Percentiles rank a stretch among this genome's conserved stretches.
These are phyloP conservation scores for Saxidomus purpurata DNA, from an alignment of 1,140 invertebrate species.

Conservation along the genomic window DNA sequence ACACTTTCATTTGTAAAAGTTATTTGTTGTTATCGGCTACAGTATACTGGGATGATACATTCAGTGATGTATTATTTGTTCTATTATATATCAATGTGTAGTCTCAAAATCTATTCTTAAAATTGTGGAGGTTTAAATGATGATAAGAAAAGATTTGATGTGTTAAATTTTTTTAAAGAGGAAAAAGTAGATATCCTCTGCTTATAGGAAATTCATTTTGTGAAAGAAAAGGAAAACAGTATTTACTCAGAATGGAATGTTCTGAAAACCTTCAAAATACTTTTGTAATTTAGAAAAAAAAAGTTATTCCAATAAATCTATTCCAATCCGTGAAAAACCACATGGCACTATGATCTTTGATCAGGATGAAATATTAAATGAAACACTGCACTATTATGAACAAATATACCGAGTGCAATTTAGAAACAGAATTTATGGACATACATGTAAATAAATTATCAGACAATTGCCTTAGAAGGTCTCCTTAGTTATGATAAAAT, in stretches of 20 bases:
- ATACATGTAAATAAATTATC: neutral
- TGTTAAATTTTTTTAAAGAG: slow-evolving; percentile 18
- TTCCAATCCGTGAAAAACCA: neutral
- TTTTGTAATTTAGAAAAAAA: slow-evolving; percentile 61
- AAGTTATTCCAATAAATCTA: slow-evolving; percentile 10
- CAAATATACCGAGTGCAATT: neutral
- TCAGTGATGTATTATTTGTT: too few relatives aligned
- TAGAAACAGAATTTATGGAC: neutral
- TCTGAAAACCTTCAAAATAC: slow-evolving; percentile 43
- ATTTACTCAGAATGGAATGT: neutral
- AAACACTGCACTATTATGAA: slow-evolving; percentile 14
- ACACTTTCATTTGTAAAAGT: too few relatives aligned
- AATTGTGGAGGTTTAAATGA: slow-evolving; percentile 36
- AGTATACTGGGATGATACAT: too few relatives aligned
- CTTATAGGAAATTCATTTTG: slow-evolving; percentile 56
- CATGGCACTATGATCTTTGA: neutral
- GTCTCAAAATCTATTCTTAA: too few relatives aligned
- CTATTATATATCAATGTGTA: too few relatives aligned
- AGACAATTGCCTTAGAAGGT: neutral
- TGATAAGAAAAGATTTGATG: slow-evolving; percentile 29
- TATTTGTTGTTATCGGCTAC: too few relatives aligned
- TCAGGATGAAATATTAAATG: slow-evolving; percentile 17
- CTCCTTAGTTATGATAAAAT: neutral
- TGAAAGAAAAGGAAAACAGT: slow-evolving; percentile 14
- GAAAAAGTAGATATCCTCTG: slow-evolving; percentile 41